phyloP scores from a whole-genome alignment of 2,888 invertebrate genomes.

The Erebia ligea region DNA sequence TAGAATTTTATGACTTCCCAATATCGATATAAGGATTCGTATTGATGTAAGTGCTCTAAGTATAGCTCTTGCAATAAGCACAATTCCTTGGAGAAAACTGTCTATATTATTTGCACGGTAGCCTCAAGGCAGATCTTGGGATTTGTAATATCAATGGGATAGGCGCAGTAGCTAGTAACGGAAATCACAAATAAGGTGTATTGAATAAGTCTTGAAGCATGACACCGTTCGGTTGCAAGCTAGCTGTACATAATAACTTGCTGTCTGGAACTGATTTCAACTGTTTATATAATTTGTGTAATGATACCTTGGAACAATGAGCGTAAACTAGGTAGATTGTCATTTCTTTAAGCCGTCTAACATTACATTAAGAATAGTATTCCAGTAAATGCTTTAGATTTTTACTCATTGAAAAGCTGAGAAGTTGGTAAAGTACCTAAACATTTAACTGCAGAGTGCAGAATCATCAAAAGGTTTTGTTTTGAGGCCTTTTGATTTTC shows the following conservation, averaged over 20 bases:
- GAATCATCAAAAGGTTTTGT: too few species aligned
- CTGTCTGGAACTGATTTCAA: constrained; percentile 32
- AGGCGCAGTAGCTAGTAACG: constrained; percentile 50
- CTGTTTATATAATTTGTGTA: constrained; percentile 35
- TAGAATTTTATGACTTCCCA: too few species aligned
- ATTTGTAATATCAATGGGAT: constrained; percentile 44
- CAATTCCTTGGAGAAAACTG: not conserved
- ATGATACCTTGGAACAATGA: constrained; percentile 24
- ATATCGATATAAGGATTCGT: too few species aligned
- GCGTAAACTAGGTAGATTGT: constrained; percentile 11
- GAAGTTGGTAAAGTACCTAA: too few species aligned
- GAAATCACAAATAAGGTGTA: constrained; percentile 47
- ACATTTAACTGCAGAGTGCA: too few species aligned
- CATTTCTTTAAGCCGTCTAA: not conserved
- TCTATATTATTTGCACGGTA: not conserved
- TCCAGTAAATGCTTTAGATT: not conserved
- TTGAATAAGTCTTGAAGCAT: constrained; percentile 41
- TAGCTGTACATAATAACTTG: constrained; percentile 41
- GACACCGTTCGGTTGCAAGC: constrained; percentile 34
- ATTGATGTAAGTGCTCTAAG: too few species aligned
- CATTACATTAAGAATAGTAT: not conserved
- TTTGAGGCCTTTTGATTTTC: too few species aligned
- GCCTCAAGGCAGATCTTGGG: not conserved
- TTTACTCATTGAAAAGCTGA: not conserved
- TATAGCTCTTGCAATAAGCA: not conserved